These are phyloP conservation scores for Panurus biarmicus DNA, from an alignment of 2,113 vertebrate species.

Conservation along the genomic window DNA sequence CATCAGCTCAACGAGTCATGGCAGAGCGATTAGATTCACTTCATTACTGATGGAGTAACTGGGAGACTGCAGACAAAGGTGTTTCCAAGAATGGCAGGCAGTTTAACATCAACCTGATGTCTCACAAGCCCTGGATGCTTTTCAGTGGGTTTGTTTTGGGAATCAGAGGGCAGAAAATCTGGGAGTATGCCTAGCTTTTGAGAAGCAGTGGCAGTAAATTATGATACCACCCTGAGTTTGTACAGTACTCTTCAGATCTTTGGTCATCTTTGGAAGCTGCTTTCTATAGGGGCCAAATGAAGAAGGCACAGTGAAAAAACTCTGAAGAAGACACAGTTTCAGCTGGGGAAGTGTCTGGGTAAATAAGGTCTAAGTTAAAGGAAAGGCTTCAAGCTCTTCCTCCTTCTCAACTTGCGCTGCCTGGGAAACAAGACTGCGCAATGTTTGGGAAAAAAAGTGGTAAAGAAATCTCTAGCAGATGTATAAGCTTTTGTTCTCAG, in stretches of 20 bases:
- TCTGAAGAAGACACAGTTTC: not conserved
- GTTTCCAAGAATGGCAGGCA: not conserved
- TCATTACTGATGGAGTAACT: constrained; percentile 17
- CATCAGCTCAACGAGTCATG: constrained; percentile 25
- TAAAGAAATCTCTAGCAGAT: not conserved
- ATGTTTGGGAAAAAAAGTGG: not conserved
- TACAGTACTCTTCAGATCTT: not conserved
- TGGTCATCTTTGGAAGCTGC: not conserved
- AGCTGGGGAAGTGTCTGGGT: not conserved
- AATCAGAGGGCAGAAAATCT: not conserved
- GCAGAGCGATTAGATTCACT: constrained; percentile 47
- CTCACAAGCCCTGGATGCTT: not conserved
- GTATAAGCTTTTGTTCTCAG: not conserved
- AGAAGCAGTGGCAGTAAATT: not conserved
- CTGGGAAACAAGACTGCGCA: not conserved
- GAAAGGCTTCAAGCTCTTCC: not conserved
- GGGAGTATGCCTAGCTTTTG: not conserved
- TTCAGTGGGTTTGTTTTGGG: not conserved
- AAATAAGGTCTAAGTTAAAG: not conserved
- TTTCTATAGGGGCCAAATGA: not conserved
- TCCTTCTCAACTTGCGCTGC: not conserved
- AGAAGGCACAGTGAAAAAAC: not conserved
- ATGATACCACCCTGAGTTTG: not conserved
- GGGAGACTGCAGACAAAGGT: not conserved
- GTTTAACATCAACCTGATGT: not conserved